Percentiles rank a stretch among this genome's conserved stretches.
phyloP scores from a whole-genome alignment of 2,888 invertebrate species.

The Teleiodes luculella region DNA sequence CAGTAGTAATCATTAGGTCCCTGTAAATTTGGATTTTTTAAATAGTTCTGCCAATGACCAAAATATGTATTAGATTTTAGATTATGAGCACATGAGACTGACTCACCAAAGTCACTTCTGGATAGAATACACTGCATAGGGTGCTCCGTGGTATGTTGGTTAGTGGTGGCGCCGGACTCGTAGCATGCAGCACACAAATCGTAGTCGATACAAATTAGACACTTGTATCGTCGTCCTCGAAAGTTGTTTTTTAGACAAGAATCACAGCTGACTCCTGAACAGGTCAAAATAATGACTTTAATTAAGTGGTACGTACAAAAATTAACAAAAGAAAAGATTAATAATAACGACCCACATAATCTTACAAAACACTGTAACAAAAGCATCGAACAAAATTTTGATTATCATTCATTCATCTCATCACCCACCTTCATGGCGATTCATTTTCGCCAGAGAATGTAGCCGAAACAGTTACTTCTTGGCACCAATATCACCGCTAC shows the following conservation, averaged over 20 bases:
- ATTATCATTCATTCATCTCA: slow-evolving; percentile 57
- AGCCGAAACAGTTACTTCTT: slow-evolving; percentile 66
- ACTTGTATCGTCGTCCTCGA: slow-evolving; percentile 98
- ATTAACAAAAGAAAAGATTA: not conserved
- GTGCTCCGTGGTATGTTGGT: slow-evolving; percentile 96
- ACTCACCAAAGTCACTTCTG: slow-evolving; percentile 94
- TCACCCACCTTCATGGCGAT: slow-evolving; percentile 95
- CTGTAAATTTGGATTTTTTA: no score
- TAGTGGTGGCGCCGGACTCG: slow-evolving; percentile 93
- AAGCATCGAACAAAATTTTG: slow-evolving; percentile 75
- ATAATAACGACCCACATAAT: slow-evolving; percentile 28
- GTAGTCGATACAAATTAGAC: slow-evolving; percentile 99
- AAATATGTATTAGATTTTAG: no score
- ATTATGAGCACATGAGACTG: slow-evolving; percentile 2
- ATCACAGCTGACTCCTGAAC: slow-evolving; percentile 98
- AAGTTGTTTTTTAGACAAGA: slow-evolving; percentile 99
- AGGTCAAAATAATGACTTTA: slow-evolving; percentile 43
- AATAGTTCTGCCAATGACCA: no score
- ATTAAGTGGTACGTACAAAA: no score
- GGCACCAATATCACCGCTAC: slow-evolving; percentile 71
- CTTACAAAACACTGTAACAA: slow-evolving; percentile 64
- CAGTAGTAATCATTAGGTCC: no score
- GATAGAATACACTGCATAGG: slow-evolving; percentile 99
- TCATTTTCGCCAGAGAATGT: slow-evolving; percentile 84
- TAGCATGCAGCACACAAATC: slow-evolving; percentile 98